Percentiles rank a stretch among this genome's conserved stretches.
phyloP scores from a whole-genome alignment of 2,797 vertebrate species.

The Spinibarbus caldwelli region DNA sequence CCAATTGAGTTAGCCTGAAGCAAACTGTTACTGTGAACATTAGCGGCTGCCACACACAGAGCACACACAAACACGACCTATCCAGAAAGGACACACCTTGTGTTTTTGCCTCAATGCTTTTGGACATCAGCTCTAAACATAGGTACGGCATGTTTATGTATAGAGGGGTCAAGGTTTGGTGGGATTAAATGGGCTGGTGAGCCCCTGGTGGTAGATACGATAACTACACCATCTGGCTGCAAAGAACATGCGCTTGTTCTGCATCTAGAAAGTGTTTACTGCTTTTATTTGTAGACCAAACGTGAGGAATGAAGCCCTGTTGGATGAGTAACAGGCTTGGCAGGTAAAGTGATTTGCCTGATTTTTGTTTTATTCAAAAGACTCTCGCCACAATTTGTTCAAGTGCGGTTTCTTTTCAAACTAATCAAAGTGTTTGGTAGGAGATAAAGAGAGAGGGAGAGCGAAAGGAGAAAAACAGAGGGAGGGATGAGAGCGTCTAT shows the following conservation, averaged over 20 bases:
- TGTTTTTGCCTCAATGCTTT: neutral
- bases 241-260: neutral
- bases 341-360: slow-evolving; percentile 53
- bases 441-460: slow-evolving; percentile 30
- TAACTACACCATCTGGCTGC: neutral
- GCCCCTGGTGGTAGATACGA: neutral
- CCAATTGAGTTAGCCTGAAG: slow-evolving; percentile 30
- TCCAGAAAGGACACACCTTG: neutral
- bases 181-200: neutral
- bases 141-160: neutral
- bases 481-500: neutral
- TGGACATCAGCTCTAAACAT: slow-evolving; percentile 5
- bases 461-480: slow-evolving; percentile 4
- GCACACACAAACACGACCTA: neutral
- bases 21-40: slow-evolving; percentile 37
- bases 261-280: neutral
- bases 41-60: slow-evolving; percentile 15
- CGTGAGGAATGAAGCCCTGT: slow-evolving; percentile 16
- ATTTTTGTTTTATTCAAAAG: slow-evolving; percentile 59
- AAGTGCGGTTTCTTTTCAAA: slow-evolving; percentile 40
- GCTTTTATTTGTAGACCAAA: slow-evolving; percentile 5
- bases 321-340: slow-evolving; percentile 30
- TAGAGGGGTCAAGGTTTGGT: neutral
- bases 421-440: slow-evolving; percentile 53
- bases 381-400: slow-evolving; percentile 48